Evolutionary conservation across 2,888 invertebrate species (phyloP).

Genomic region (Cosmia trapezina): DNA sequence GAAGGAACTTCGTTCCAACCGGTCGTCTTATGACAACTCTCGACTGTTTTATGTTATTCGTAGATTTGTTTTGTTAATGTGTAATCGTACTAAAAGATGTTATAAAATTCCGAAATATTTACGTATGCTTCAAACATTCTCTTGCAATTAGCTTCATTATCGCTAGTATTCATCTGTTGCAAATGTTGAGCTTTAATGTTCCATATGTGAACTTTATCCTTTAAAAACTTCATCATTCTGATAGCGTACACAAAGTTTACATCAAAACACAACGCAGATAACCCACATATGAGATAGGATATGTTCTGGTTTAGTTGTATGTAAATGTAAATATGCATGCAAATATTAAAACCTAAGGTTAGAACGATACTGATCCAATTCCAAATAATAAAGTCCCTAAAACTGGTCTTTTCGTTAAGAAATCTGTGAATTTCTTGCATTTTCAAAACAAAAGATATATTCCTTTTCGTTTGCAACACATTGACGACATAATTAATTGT

Average conservation of each 20-base stretch:
- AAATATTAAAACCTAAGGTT: background rate
- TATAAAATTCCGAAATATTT: constrained; percentile 19
- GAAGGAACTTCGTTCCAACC: background rate
- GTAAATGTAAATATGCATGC: background rate
- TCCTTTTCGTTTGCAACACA: background rate
- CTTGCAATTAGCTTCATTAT: background rate
- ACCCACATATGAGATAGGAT: background rate
- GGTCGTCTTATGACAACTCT: too few species aligned
- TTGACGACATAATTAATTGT: background rate
- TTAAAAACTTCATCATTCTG: constrained; percentile 15
- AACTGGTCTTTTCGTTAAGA: background rate
- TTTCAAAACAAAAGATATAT: constrained; percentile 9
- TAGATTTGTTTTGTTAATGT: background rate
- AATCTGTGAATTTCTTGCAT: constrained; percentile 13
- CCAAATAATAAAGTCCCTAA: background rate
- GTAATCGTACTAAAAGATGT: background rate
- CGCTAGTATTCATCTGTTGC: background rate
- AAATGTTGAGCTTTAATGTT: constrained; percentile 1
- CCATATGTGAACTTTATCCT: constrained; percentile 16
- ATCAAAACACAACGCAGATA: constrained; percentile 8
- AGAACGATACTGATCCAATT: constrained; percentile 9
- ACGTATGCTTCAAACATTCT: constrained; percentile 31
- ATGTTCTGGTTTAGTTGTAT: background rate
- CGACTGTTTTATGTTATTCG: background rate
- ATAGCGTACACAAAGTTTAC: constrained; percentile 25